Conservation (phyloP, 2,888 invertebrate species). For the Eupithecia exiguata region DNA sequence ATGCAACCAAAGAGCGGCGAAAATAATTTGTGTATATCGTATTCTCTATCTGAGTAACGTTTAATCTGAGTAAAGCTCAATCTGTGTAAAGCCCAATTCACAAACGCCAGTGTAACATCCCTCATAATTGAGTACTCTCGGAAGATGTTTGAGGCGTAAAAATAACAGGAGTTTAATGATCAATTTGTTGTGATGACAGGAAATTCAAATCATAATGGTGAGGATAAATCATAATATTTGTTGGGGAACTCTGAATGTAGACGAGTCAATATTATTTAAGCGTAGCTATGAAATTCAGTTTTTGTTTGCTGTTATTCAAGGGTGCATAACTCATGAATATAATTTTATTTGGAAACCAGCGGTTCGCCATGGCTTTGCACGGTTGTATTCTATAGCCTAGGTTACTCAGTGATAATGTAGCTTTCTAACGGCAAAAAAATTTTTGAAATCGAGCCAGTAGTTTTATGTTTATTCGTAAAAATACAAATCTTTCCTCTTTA, state of each 20-base stretch:
- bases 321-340: background rate
- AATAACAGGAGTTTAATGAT: slow-evolving; percentile 18
- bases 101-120: background rate
- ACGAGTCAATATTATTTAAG: background rate
- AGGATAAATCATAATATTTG: slow-evolving; percentile 8
- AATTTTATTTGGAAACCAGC: background rate
- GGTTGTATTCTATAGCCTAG: too few relatives aligned
- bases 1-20: background rate
- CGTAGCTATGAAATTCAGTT: background rate
- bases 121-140: slow-evolving; percentile 10
- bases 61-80: too few relatives aligned
- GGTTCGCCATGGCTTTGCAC: too few relatives aligned
- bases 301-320: background rate
- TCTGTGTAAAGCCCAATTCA: background rate
- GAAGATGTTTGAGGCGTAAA: slow-evolving; percentile 15
- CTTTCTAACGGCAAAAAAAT: too few relatives aligned
- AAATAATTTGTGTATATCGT: background rate
- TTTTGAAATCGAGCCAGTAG: too few relatives aligned
- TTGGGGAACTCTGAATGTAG: background rate
- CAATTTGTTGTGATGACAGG: slow-evolving; percentile 13
- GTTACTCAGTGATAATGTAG: too few relatives aligned
- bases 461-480: too few relatives aligned
- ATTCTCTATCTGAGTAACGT: too few relatives aligned
- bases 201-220: slow-evolving; percentile 12
- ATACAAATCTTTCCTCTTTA: too few relatives aligned